These are phyloP conservation scores for Ophonus ardosiacus DNA, from an alignment of 2,888 invertebrate species.

Conservation along the genomic window DNA sequence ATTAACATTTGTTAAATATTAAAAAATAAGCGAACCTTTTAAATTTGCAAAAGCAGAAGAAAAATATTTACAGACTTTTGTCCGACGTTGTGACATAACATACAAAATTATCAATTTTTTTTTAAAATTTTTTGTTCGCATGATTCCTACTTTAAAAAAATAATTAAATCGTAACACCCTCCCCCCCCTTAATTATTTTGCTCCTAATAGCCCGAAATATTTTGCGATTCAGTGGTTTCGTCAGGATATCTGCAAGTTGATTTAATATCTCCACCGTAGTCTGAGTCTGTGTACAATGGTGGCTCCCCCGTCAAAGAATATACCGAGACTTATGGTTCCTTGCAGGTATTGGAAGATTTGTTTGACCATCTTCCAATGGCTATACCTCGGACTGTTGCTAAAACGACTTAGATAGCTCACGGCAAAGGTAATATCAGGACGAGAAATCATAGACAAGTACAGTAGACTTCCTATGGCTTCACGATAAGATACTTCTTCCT, in stretches of 20 bases:
- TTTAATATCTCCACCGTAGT: slow-evolving; percentile 65
- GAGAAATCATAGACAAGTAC: no score
- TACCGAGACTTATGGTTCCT: slow-evolving; percentile 61
- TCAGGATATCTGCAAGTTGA: slow-evolving; percentile 69
- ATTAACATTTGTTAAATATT: no score
- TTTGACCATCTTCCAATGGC: slow-evolving; percentile 60
- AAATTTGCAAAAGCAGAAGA: no score
- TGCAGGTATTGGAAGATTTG: no score
- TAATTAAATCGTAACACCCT: slow-evolving; percentile 12
- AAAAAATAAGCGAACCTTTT: no score
- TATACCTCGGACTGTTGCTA: slow-evolving; percentile 16
- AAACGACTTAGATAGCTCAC: slow-evolving; percentile 53
- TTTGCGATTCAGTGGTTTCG: slow-evolving; percentile 66
- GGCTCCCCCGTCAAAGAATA: slow-evolving; percentile 63
- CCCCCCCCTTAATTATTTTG: slow-evolving; percentile 14
- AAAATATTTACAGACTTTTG: no score
- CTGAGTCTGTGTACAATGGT: slow-evolving; percentile 65
- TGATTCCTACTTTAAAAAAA: no score
- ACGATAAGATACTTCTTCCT: slow-evolving; percentile 15
- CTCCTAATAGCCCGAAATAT: slow-evolving; percentile 65
- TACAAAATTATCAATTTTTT: no score
- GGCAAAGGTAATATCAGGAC: slow-evolving; percentile 53
- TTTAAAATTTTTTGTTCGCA: no score
- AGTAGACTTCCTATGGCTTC: slow-evolving; percentile 56
- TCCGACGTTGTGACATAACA: no score